Evolutionary conservation across 1,140 invertebrate genomes (phyloP).

Genomic region (Odontomachus brunneus): DNA sequence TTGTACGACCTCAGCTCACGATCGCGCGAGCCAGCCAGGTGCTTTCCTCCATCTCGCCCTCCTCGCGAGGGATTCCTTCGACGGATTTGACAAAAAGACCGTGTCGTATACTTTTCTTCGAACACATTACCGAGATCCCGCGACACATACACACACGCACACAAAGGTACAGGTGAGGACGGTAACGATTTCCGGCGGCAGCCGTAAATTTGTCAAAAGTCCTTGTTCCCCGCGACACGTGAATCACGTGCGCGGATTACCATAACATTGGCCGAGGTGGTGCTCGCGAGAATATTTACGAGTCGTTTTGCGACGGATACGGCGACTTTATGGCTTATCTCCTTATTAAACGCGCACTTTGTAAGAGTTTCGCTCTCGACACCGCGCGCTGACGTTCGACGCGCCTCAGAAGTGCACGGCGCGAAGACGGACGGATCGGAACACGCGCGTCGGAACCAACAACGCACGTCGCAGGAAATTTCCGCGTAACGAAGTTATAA

Average conservation of each 20-base stretch:
- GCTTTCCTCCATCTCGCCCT: too few species aligned
- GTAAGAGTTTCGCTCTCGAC: not conserved
- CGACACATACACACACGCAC: not conserved
- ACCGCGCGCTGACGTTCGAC: slow-evolving; percentile 17
- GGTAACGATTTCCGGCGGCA: slow-evolving; percentile 18
- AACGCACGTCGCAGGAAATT: slow-evolving; percentile 13
- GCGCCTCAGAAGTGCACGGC: not conserved
- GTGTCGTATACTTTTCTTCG: not conserved
- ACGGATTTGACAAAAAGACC: not conserved
- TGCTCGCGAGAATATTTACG: slow-evolving; percentile 29
- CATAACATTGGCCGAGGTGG: slow-evolving; percentile 13
- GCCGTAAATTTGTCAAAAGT: slow-evolving; percentile 37
- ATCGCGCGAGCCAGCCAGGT: not conserved
- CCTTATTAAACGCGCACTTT: slow-evolving; percentile 38
- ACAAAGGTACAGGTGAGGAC: too few species aligned
- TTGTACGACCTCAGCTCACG: too few species aligned
- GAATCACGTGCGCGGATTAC: slow-evolving; percentile 35
- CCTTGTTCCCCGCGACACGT: slow-evolving; percentile 9
- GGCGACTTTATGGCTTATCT: slow-evolving; percentile 31
- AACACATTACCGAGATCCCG: not conserved
- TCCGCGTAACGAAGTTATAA: slow-evolving; percentile 43
- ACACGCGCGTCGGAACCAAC: not conserved
- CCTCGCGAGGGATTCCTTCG: not conserved
- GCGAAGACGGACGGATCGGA: not conserved
- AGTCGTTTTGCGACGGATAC: slow-evolving; percentile 42